Evolutionary conservation across 1,140 invertebrate species (phyloP), one percentile per base, ranked within the genome.

Genomic region (Eubasilissa regina): DNA sequence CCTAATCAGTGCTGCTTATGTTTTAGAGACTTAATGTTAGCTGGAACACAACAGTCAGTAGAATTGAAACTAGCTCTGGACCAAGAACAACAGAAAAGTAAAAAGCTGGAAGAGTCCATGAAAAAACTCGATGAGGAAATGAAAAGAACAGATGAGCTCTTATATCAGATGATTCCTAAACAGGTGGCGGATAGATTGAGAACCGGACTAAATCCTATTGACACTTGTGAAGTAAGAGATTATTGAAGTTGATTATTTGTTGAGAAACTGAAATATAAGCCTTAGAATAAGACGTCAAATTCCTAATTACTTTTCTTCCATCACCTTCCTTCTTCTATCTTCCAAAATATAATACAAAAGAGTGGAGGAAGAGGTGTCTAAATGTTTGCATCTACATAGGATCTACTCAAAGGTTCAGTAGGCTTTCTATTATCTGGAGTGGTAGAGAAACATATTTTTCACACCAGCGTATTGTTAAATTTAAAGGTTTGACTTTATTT

Each of bases 81-180:
- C 87, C 97, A 99, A 88, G 97, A 99, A 85, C 96, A 98, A 85
- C 93, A 97, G 84, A 99, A 99, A 86, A 98, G 96, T 82, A 97
- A 97, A 85, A 98, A 98, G 84, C 86, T 99, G 43, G 97, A 99
- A 84, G 97, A 98, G 84, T 98, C 96, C 0, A 99, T 99, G 97
- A 91, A 94, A 80, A 97, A 98, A 87, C 86, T 99, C 81, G 97
- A 99, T 85, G 94, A 96, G 78, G 97, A 99, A 87, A 99, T 98
- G 97, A 94, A 94, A 84, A 91, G 97, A 76, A 99, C 98, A 0
- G 97, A 99, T 85, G 96, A 98, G 81, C 88, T 99, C 0, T 87
- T 99, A 0, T 99, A 99, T 87, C 98, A 99, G 89, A 99, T 99
- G 97, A 98, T 99, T 90, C 98, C 98, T 7, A 98, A 98, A 88